A percentile compares a stretch with the other conserved stretches of the same genome.
These are phyloP conservation scores for Mirounga angustirostris DNA, from an alignment of 2,113 vertebrate genomes.

Conservation along the genomic window DNA sequence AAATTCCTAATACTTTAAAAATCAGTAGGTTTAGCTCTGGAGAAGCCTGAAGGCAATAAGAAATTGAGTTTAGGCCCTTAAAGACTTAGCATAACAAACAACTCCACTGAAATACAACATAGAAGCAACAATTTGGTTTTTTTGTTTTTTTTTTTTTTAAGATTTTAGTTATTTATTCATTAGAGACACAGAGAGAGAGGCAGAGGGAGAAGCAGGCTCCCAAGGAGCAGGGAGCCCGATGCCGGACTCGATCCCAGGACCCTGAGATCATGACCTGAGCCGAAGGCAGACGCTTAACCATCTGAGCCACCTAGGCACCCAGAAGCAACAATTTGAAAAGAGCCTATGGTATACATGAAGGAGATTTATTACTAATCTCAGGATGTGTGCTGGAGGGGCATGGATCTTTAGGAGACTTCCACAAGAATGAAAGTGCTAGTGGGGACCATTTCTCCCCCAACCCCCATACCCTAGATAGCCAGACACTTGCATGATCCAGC, in stretches of 20 bases:
- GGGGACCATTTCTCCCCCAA: background rate
- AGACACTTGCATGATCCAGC: background rate
- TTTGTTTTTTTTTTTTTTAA: too few relatives aligned
- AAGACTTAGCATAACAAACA: background rate
- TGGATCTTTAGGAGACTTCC: background rate
- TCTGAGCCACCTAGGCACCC: too few relatives aligned
- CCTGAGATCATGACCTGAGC: too few relatives aligned
- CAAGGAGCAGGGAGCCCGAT: too few relatives aligned
- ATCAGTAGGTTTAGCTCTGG: background rate
- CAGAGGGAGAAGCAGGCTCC: too few relatives aligned
- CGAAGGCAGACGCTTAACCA: too few relatives aligned
- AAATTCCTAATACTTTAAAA: background rate
- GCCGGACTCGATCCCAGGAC: too few relatives aligned
- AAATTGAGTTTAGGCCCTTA: background rate
- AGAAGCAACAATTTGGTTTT: background rate
- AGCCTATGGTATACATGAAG: background rate
- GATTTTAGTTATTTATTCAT: too few relatives aligned
- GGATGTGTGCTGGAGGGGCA: background rate
- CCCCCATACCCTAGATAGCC: background rate
- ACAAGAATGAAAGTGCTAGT: background rate
- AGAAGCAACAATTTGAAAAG: background rate
- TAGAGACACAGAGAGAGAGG: too few relatives aligned
- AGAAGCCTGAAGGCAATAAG: background rate
- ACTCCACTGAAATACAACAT: background rate
- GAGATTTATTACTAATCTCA: background rate